phyloP scores from a whole-genome alignment of 2,888 invertebrate species.

The Disparrhopalites patrizii region DNA sequence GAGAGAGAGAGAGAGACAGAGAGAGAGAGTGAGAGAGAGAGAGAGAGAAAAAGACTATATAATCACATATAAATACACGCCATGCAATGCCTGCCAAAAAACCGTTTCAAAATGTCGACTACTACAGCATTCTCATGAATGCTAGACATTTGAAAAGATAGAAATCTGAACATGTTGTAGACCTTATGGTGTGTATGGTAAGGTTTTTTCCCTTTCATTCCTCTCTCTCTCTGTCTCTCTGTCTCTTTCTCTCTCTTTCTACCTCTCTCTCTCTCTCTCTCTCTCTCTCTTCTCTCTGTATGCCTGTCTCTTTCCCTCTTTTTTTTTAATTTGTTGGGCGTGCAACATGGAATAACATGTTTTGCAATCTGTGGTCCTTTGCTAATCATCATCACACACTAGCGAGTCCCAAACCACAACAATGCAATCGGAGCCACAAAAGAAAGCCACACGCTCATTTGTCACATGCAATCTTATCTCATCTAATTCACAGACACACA shows the following conservation, averaged over 20 bases:
- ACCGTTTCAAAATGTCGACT: constrained; percentile 17
- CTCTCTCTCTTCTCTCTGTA: background rate
- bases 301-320: background rate
- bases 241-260: no score
- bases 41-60: background rate
- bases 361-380: constrained; percentile 27
- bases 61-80: no score
- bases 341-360: constrained; percentile 35
- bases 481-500: constrained; percentile 11
- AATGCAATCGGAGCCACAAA: constrained; percentile 23
- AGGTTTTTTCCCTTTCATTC: no score
- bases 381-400: constrained; percentile 32
- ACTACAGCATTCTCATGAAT: constrained; percentile 5
- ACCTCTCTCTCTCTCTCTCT: background rate
- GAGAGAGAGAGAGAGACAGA: background rate
- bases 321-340: constrained; percentile 36
- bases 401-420: constrained; percentile 23
- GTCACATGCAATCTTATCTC: constrained; percentile 28
- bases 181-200: constrained; percentile 21
- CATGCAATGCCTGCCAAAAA: constrained; percentile 3
- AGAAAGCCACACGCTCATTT: constrained; percentile 24
- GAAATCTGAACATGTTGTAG: constrained; percentile 25
- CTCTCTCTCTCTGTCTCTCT: no score
- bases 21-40: background rate
- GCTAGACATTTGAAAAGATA: constrained; percentile 15